phyloP scores from a whole-genome alignment of 2,113 vertebrate species.

The Hoplias malabaricus region DNA sequence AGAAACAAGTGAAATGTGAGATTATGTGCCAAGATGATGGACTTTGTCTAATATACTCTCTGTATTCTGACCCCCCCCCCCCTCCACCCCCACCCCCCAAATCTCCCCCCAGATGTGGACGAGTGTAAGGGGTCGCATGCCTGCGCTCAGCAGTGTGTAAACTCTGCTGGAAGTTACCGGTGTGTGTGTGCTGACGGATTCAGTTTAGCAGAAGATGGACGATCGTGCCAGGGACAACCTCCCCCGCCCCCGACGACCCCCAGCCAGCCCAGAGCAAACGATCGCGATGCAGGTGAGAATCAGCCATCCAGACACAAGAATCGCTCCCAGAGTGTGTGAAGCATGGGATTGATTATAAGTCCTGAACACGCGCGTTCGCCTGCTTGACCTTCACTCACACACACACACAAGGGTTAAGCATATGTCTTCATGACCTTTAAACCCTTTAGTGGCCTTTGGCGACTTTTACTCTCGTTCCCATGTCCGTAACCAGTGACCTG shows the following conservation, averaged over 20 bases:
- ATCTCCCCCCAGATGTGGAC: conserved; percentile 78
- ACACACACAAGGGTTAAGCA: not conserved
- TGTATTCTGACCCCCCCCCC: not conserved
- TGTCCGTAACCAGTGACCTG: not conserved
- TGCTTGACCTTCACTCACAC: not conserved
- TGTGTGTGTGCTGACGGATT: conserved; percentile 79
- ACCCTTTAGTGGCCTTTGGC: not conserved
- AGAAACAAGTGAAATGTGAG: not conserved
- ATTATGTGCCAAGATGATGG: not conserved
- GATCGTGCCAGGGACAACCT: conserved; percentile 62
- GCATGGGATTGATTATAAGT: not conserved
- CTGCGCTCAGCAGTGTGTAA: conserved; percentile 81
- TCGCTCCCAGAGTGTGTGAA: not conserved
- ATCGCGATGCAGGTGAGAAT: conserved; percentile 58
- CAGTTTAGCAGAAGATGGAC: conserved; percentile 63
- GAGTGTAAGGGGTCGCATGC: conserved; percentile 73
- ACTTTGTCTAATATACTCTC: not conserved
- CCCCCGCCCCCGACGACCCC: conserved; percentile 13
- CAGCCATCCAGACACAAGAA: not conserved
- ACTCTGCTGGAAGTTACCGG: conserved; percentile 79
- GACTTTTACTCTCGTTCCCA: not conserved
- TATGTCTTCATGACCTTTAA: not conserved
- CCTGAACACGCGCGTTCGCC: too few relatives aligned
- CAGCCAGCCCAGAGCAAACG: conserved; percentile 43
- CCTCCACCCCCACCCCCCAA: too few relatives aligned